Conservation (phyloP, 2,113 vertebrate genomes). For the Ammodytes marinus region DNA sequence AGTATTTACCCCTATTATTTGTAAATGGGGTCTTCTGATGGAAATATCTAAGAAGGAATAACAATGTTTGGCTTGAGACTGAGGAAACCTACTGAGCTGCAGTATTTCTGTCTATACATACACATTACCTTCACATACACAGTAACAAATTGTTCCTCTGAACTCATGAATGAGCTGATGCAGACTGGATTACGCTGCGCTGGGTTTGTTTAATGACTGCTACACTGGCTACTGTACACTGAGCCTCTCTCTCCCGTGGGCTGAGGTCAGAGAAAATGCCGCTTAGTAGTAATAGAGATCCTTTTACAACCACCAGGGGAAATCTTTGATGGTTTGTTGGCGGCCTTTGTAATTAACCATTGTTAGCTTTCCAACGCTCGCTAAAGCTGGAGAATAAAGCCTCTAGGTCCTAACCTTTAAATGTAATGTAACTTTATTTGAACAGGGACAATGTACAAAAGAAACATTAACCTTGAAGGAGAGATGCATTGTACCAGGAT, state of each 20-base stretch:
- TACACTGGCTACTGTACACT: constrained; percentile 38
- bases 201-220: constrained; percentile 62
- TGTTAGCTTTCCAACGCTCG: constrained; percentile 51
- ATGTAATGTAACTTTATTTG: not conserved
- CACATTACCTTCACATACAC: not conserved
- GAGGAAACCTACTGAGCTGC: too few relatives aligned
- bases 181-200: constrained; percentile 55
- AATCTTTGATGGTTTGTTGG: constrained; percentile 64
- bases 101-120: constrained; percentile 4
- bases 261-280: constrained; percentile 52
- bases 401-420: constrained; percentile 35
- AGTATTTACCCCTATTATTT: not conserved
- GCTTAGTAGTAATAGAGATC: constrained; percentile 59
- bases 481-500: too few relatives aligned
- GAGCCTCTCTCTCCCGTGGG: constrained; percentile 48
- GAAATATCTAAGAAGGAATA: too few relatives aligned
- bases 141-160: not conserved
- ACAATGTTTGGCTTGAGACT: too few relatives aligned
- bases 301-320: constrained; percentile 63
- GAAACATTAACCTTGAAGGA: too few relatives aligned
- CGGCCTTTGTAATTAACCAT: constrained; percentile 62
- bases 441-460: too few relatives aligned
- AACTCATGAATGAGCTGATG: constrained; percentile 49
- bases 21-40: not conserved
- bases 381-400: constrained; percentile 40